Base-by-base conservation (phyloP, 2,113 vertebrate genomes). In the Piprites chloris region DNA sequence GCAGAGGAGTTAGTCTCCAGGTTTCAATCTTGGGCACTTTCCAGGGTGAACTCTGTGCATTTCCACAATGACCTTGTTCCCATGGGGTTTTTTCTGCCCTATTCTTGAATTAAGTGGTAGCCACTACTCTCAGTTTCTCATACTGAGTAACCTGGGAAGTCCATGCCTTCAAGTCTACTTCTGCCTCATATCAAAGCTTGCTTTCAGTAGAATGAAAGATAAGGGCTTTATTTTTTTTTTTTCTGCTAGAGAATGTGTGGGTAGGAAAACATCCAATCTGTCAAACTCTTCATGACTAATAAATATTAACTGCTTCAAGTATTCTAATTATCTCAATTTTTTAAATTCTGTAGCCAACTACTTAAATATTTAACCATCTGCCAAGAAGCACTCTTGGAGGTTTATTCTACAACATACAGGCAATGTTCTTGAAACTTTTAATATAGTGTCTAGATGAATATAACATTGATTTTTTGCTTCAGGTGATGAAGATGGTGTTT, bases 281-380 rank as follows among this genome's bases (percentile, higher is more conserved):
- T 98, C 97, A 98, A 97, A 95, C 46, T 97, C 94, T 96, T 97
- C 37, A 67, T 96, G 97, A 98, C 95, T 98, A 98, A 98, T 98
- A 98, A 98, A 97, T 98, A 98, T 98, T 98, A 98, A 97, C 97
- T 97, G 90, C 96, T 97, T 97, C 88, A 95, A 97, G 66, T 94
- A 96, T 96, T 97, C 95, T 98, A 97, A 98, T 98, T 98, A 98
- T 94, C 72, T 90, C 77, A 67, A 42, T 91, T 94, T 94, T 96
- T 72, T 35, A n/a, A 91, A 94, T 90, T 93, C 97, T 93, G 92
- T 94, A 90, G 96, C 96, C 96, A 98, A 91, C 89, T 80, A 97
- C 95, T 97, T 97, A 96, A 98, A 97, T 98, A 98, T 98, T 98
- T 97, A 97, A 74, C 98, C 98, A 98, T 98, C 98, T 98, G 97